Percentiles rank a stretch among this genome's conserved stretches.
Evolutionary conservation across 2,797 vertebrate species (phyloP).

Genomic region (Heteromormyrus szaboi): DNA sequence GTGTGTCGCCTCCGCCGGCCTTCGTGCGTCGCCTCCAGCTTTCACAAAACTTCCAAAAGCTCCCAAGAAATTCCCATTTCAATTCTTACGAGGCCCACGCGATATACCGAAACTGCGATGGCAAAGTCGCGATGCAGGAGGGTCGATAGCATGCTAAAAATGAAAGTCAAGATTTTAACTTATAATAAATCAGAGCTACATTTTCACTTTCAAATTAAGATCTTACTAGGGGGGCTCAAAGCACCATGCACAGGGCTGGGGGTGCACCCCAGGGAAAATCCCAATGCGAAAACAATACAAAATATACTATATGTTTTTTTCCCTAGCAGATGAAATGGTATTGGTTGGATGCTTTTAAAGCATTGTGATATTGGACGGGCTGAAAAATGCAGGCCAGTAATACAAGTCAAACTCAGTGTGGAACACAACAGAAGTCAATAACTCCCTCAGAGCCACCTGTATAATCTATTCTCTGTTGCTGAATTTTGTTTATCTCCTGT

Average conservation of each 20-base stretch:
- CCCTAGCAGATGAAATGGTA: not conserved
- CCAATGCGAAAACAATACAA: not conserved
- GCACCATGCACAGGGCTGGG: not conserved
- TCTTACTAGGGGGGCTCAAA: not conserved
- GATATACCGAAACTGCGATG: not conserved
- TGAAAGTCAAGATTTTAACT: not conserved
- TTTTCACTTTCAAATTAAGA: not conserved
- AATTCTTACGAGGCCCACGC: not conserved
- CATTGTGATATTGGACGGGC: not conserved
- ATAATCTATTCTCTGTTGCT: not conserved
- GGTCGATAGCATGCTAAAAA: not conserved
- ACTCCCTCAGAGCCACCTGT: not conserved
- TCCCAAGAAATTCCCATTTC: not conserved
- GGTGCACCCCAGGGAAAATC: not conserved
- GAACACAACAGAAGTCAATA: not conserved
- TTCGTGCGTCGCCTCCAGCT: not conserved
- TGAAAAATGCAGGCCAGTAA: not conserved
- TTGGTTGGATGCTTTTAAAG: not conserved
- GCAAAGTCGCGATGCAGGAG: not conserved
- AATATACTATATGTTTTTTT: not conserved
- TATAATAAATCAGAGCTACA: not conserved
- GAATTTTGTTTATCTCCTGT: not conserved
- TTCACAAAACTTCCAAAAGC: not conserved
- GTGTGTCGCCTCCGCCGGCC: too few species aligned
- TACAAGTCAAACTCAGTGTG: not conserved